A percentile compares a stretch with the other conserved stretches of the same genome.
Evolutionary conservation across 2,113 vertebrate species (phyloP).

Genomic region (Rhineura floridana): DNA sequence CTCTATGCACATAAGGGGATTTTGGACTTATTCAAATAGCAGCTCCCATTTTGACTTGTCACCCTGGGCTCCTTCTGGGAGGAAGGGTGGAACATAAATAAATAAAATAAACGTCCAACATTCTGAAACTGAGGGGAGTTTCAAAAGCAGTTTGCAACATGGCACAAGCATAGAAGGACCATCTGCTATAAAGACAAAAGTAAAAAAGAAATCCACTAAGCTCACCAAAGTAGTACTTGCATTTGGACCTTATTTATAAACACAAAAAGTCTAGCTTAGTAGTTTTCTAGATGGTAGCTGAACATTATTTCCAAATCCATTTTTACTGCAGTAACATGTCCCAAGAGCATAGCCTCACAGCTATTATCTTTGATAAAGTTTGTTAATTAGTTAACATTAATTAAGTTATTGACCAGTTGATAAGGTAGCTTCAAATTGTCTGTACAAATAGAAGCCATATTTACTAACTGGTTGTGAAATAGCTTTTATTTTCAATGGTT

Average conservation of each 20-base stretch:
- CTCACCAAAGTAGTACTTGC: background rate
- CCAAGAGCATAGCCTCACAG: background rate
- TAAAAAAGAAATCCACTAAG: background rate
- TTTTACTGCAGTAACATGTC: background rate
- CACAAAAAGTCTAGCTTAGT: background rate
- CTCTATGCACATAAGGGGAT: background rate
- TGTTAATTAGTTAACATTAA: background rate
- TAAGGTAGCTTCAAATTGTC: no score
- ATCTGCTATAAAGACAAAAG: background rate
- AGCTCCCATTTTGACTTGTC: no score
- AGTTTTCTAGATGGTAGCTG: background rate
- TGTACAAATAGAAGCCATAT: no score
- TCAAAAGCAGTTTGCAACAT: background rate
- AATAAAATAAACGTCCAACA: no score
- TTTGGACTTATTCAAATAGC: background rate
- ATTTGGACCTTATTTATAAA: background rate
- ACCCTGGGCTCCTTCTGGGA: no score
- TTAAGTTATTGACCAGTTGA: fast-evolving
- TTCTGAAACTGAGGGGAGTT: no score
- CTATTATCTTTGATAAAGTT: no score
- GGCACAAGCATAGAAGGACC: background rate
- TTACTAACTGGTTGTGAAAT: background rate
- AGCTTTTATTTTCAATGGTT: background rate
- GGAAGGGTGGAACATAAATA: no score
- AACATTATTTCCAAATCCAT: background rate